Evolutionary conservation across 2,113 vertebrate genomes (phyloP).

Genomic region (Callospermophilus lateralis): DNA sequence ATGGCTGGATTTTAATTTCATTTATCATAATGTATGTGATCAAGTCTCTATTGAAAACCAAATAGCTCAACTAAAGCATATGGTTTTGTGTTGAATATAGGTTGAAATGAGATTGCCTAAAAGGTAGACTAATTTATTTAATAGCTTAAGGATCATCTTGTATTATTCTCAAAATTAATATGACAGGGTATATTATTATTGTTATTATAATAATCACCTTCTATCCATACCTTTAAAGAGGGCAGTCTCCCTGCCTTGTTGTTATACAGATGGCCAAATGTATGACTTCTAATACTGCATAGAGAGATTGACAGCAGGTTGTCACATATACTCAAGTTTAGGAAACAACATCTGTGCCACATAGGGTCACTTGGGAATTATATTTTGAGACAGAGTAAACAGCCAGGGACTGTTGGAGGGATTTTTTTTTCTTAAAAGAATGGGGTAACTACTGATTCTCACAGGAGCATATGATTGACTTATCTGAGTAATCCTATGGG

Average conservation of each 20-base stretch:
- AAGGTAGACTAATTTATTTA: background rate
- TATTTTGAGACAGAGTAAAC: background rate
- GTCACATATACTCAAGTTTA: background rate
- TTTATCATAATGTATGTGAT: background rate
- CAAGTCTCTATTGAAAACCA: background rate
- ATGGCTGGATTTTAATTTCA: background rate
- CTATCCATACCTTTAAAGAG: background rate
- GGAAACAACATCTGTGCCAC: rapidly evolving
- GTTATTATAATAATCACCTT: background rate
- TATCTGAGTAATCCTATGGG: background rate
- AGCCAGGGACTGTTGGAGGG: background rate
- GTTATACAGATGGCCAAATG: background rate
- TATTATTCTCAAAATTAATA: background rate
- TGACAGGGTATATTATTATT: background rate
- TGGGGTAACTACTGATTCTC: background rate
- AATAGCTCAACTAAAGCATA: background rate
- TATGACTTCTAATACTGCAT: background rate
- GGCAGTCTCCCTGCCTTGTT: background rate
- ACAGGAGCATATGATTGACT: background rate
- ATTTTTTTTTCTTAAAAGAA: background rate
- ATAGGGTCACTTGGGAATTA: background rate
- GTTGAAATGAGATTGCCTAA: background rate
- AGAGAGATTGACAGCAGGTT: background rate
- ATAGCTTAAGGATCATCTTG: background rate
- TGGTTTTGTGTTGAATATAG: background rate